Percentiles rank a stretch among this genome's conserved stretches.
Conservation (phyloP, 2,888 invertebrate genomes). For the Ornithoptera alexandrae region DNA sequence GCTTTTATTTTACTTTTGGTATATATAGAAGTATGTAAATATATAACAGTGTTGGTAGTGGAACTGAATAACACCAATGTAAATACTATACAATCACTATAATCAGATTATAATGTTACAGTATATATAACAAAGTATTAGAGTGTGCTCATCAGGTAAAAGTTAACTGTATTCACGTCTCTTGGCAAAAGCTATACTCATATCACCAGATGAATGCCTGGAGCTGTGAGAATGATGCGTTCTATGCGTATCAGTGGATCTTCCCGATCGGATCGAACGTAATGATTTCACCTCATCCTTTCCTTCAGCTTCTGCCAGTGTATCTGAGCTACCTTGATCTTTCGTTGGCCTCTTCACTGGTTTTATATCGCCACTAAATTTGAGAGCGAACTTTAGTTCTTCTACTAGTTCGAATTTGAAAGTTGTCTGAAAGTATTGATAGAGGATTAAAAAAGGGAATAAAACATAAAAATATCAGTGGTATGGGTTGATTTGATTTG, state of each 20-base stretch:
- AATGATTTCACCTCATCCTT: slow-evolving; percentile 65
- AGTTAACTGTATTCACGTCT: slow-evolving; percentile 53
- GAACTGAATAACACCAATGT: no score
- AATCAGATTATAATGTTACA: no score
- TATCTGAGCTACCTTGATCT: slow-evolving; percentile 54
- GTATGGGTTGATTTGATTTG: no score
- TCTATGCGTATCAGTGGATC: slow-evolving; percentile 55
- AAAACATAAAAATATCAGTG: background rate
- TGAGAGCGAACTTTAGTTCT: slow-evolving; percentile 83
- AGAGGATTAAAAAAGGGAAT: background rate
- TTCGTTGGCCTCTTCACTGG: slow-evolving; percentile 73
- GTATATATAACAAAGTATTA: no score
- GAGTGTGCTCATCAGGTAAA: background rate
- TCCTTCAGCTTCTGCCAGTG: slow-evolving; percentile 54
- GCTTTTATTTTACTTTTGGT: no score
- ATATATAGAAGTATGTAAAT: no score
- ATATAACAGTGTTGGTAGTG: no score
- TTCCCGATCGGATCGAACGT: slow-evolving; percentile 53
- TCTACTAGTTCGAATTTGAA: slow-evolving; percentile 81
- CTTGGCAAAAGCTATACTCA: slow-evolving; percentile 66
- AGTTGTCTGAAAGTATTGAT: slow-evolving; percentile 63
- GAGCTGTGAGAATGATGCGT: slow-evolving; percentile 66
- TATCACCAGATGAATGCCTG: slow-evolving; percentile 59
- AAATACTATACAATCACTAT: no score
- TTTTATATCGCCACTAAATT: slow-evolving; percentile 82